phyloP scores from a whole-genome alignment of 2,113 vertebrate genomes.

The Phoxinus phoxinus region DNA sequence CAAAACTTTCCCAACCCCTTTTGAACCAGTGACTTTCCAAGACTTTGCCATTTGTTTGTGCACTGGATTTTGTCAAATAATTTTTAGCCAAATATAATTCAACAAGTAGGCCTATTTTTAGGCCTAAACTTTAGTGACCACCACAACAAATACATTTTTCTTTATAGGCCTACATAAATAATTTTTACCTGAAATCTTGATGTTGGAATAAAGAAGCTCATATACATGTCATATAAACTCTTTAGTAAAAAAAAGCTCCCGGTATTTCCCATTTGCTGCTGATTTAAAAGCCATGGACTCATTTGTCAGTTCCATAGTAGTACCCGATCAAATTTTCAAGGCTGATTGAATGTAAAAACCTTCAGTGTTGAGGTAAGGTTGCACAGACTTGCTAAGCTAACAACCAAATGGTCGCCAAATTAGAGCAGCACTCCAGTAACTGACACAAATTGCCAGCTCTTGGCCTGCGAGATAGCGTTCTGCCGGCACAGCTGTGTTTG shows the following conservation, averaged over 20 bases:
- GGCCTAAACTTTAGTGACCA: not conserved
- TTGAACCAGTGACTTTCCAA: not conserved
- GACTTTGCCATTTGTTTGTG: not conserved
- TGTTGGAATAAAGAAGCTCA: not conserved
- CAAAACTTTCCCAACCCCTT: not conserved
- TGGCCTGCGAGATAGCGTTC: constrained; percentile 22
- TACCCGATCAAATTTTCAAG: not conserved
- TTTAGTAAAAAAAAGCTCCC: not conserved
- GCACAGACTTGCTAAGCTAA: constrained; percentile 19
- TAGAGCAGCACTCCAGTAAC: not conserved
- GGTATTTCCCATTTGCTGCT: too few species aligned
- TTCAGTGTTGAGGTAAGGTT: not conserved
- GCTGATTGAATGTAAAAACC: constrained; percentile 2
- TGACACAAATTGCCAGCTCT: constrained; percentile 16
- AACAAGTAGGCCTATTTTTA: too few species aligned
- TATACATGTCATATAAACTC: not conserved
- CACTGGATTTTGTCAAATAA: too few species aligned
- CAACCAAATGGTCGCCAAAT: constrained; percentile 28
- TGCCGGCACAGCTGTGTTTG: constrained; percentile 44
- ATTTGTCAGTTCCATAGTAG: not conserved
- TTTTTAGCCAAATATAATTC: not conserved
- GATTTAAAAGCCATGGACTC: not conserved
- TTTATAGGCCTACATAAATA: not conserved
- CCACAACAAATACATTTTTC: not conserved
- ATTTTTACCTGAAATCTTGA: not conserved